A percentile compares a stretch with the other conserved stretches of the same genome.
Evolutionary conservation across 2,113 vertebrate species (phyloP).

Genomic region (Tragelaphus scriptus): DNA sequence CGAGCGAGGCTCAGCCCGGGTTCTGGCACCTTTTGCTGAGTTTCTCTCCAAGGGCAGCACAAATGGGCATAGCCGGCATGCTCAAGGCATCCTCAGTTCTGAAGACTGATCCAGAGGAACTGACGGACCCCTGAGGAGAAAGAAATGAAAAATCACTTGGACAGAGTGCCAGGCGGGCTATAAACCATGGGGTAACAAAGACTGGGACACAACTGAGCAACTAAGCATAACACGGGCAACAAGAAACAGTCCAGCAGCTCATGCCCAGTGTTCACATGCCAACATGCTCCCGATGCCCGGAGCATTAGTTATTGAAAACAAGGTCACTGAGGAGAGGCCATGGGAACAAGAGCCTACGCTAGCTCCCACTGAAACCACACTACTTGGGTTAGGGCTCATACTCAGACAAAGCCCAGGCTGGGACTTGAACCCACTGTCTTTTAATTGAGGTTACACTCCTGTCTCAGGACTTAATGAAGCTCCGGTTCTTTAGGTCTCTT

Average conservation of each 20-base stretch:
- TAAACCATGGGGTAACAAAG: not conserved
- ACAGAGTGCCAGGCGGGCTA: not conserved
- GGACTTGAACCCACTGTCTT: not conserved
- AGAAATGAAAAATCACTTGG: not conserved
- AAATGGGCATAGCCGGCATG: fast-evolving
- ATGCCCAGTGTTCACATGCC: not conserved
- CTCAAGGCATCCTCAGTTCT: fast-evolving
- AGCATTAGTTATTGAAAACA: not conserved
- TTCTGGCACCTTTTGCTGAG: not conserved
- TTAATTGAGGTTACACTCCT: not conserved
- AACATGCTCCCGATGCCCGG: not conserved
- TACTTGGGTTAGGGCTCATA: not conserved
- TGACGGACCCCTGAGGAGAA: not conserved
- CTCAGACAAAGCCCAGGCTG: not conserved
- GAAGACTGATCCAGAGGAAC: not conserved
- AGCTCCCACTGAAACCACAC: not conserved
- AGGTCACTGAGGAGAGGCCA: not conserved
- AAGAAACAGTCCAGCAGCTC: not conserved
- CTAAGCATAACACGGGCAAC: not conserved
- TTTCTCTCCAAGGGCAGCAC: not conserved
- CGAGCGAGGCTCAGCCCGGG: fast-evolving
- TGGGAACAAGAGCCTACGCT: not conserved
- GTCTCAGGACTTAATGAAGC: not conserved
- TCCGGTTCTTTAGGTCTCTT: not conserved
- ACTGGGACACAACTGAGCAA: not conserved